phyloP scores from a whole-genome alignment of 2,888 invertebrate species.

The Aporophyla nigra region DNA sequence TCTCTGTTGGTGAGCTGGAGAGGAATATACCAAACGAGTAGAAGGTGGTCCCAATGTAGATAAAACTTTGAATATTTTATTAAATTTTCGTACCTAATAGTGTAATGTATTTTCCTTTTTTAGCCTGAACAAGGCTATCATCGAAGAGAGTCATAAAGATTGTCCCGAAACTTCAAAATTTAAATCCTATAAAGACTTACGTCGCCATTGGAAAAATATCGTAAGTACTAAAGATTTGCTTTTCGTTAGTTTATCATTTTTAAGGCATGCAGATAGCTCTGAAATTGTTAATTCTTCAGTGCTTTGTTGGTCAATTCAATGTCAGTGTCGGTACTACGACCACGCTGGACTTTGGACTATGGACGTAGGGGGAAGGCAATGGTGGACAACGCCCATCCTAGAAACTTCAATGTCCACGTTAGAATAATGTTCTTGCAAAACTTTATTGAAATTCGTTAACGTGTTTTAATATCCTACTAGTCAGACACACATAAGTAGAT shows the following conservation, averaged over 20 bases:
- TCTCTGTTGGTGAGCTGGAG: background rate
- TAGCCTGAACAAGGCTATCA: slow-evolving; percentile 83
- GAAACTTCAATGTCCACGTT: too few relatives aligned
- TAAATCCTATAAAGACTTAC: slow-evolving; percentile 86
- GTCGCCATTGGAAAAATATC: slow-evolving; percentile 90
- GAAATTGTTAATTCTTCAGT: background rate
- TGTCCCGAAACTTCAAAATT: slow-evolving; percentile 79
- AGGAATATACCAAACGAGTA: background rate
- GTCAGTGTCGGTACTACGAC: background rate
- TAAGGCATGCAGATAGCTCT: background rate
- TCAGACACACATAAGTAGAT: too few relatives aligned
- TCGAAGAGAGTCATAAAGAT: slow-evolving; percentile 77
- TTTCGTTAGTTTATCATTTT: background rate
- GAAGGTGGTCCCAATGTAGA: background rate
- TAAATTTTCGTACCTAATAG: background rate
- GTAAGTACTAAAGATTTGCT: slow-evolving; percentile 72
- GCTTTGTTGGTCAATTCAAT: background rate
- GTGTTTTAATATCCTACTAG: too few relatives aligned
- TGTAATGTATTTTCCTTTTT: slow-evolving; percentile 45
- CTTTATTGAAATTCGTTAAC: too few relatives aligned
- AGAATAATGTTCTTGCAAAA: too few relatives aligned
- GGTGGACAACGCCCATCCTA: too few relatives aligned
- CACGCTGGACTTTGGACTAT: too few relatives aligned
- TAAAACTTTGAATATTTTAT: background rate
- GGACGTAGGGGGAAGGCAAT: too few relatives aligned